Evolutionary conservation across 2,888 invertebrate species (phyloP).

Genomic region (Drosophila phalerata): DNA sequence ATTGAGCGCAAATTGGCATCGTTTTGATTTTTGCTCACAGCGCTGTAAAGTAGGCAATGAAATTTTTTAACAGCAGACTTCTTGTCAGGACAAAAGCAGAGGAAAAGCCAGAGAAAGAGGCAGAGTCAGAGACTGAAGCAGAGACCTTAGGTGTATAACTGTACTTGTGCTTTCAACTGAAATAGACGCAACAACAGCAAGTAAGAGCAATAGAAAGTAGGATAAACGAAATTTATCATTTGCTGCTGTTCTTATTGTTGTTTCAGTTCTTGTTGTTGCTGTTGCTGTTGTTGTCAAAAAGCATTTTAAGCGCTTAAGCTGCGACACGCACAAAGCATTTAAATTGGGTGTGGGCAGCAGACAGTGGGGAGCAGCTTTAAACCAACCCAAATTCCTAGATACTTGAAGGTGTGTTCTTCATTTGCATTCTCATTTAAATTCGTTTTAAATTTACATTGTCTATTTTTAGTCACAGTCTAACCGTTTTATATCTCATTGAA

Average conservation of each 20-base stretch:
- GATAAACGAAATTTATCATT: constrained; percentile 72
- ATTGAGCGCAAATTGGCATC: constrained; percentile 79
- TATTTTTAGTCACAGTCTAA: not conserved
- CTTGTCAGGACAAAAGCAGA: not conserved
- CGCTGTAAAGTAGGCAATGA: constrained; percentile 46
- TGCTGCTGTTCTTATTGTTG: constrained; percentile 16
- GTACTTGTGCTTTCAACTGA: constrained; percentile 34
- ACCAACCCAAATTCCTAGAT: constrained; percentile 14
- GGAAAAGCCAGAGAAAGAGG: not conserved
- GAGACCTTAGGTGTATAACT: constrained; percentile 31
- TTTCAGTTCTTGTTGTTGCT: constrained; percentile 38
- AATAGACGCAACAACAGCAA: constrained; percentile 32
- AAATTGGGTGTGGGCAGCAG: constrained; percentile 5
- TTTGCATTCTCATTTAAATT: not conserved
- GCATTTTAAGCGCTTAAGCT: constrained; percentile 80
- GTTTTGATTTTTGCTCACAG: constrained; percentile 62
- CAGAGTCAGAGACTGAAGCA: constrained; percentile 1
- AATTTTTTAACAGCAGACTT: constrained; percentile 42
- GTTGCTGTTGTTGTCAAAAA: constrained; percentile 66
- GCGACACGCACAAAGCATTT: constrained; percentile 65
- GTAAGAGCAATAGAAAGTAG: constrained; percentile 34
- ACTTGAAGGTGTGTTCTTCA: constrained; percentile 13
- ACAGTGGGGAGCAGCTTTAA: constrained; percentile 28
- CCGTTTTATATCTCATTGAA: not conserved
- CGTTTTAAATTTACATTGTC: not conserved